These are phyloP conservation scores for Hapalemur alaotrensis DNA, from an alignment of 2,797 vertebrate genomes.

Conservation along the genomic window DNA sequence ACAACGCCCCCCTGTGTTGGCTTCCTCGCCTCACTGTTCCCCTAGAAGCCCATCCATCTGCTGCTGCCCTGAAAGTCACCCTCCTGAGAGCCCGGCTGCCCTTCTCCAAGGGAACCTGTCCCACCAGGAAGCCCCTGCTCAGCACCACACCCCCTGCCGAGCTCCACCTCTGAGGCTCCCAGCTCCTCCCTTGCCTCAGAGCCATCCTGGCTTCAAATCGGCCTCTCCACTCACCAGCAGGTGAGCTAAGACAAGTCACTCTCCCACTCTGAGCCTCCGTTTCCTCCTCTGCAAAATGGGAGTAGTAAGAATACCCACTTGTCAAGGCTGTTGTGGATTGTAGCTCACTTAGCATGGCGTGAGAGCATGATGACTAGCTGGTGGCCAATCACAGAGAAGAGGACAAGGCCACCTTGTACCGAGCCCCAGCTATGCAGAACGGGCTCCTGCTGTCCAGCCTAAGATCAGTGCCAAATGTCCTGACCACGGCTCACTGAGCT, in stretches of 20 bases:
- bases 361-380: not conserved
- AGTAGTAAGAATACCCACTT: not conserved
- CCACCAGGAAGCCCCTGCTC: not conserved
- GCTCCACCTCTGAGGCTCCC: accelerated
- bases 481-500: not conserved
- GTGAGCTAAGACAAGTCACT: too few relatives aligned
- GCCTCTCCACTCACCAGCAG: not conserved
- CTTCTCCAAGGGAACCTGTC: not conserved
- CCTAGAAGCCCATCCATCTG: not conserved
- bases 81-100: not conserved
- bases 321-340: not conserved
- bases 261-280: not conserved
- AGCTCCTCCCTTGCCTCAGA: not conserved
- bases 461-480: not conserved
- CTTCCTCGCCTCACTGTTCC: not conserved
- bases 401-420: not conserved
- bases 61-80: not conserved
- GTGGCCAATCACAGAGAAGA: not conserved
- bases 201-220: not conserved
- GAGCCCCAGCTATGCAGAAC: not conserved
- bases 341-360: accelerated
- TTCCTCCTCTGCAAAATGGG: not conserved
- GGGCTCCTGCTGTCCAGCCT: not conserved
- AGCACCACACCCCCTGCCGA: accelerated
- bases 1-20: not conserved